Base-by-base conservation (phyloP, 1,140 invertebrate genomes). In the Cydia amplana region DNA sequence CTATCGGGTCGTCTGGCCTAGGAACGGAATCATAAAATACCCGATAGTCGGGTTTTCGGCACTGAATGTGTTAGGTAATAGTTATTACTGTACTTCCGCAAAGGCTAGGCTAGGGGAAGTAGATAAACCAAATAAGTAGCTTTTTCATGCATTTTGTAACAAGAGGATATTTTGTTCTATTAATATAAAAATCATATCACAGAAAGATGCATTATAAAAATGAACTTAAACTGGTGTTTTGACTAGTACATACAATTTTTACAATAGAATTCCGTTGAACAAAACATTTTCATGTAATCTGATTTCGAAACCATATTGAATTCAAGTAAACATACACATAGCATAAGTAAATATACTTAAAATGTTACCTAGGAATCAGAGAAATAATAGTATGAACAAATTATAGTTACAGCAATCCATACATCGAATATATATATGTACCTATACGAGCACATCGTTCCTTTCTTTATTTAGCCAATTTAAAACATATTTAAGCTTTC, bases 101-200 rank as follows among this genome's bases (percentile, higher is more conserved):
- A 43, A 12, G 32, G 32, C 32, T 36, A 12, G 32, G 32, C 32
- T 36, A 36, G 32, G 6, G 0, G 32, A 36, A 7, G 7, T 36
- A 36, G 7, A 36, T 36, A 36, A 20, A 7, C 7, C 7, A 16
- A 20, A 20, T 20, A 60, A n/a, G n/a, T 12, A 23, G 9, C 18
- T 23, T 60, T 60, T 60, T 60, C 55, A 60, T 60, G 55, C 55
- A 60, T 60, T 60, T 60, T 60, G 20, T 20, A 79, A 78, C 28
- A 72, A 80, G 81, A 83, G 65, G 78, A 75, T 80, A 83, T 72
- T 83, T 84, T 85, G 85, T 86, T 88, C 84, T 84, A 86, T 82
- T 85, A 78, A 87, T 70, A 70, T 70, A 81, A 80, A 83, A 83
- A 83, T 81, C 77, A 85, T 89, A 91, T 89, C 87, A 89, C 89